A percentile compares a stretch with the other conserved stretches of the same genome.
Conservation (phyloP, 1,140 invertebrate species). For the Eulimnadia texana region DNA sequence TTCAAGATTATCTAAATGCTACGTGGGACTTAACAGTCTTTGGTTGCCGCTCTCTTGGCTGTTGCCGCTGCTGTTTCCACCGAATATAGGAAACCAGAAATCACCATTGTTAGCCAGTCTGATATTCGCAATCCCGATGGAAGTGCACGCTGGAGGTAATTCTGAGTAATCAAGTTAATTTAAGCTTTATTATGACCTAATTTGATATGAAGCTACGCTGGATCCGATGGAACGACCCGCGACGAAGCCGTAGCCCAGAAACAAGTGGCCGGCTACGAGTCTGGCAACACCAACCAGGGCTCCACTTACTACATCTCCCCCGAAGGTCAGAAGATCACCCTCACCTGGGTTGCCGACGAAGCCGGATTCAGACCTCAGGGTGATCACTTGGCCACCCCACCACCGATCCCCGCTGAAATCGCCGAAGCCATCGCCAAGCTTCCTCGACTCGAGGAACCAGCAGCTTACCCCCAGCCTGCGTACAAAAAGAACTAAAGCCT, state of each 20-base stretch:
- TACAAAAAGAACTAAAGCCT: too few species aligned
- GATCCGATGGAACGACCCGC: background rate
- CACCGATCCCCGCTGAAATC: slow-evolving; percentile 12
- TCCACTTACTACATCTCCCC: slow-evolving; percentile 12
- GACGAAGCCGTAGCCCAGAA: background rate
- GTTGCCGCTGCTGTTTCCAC: too few species aligned
- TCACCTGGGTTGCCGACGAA: slow-evolving; percentile 18
- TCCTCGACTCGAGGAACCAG: background rate
- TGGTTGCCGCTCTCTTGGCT: too few species aligned
- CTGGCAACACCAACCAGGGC: slow-evolving; percentile 1
- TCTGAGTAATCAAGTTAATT: too few species aligned
- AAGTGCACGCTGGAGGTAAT: too few species aligned
- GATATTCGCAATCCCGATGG: too few species aligned
- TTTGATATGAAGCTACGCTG: background rate
- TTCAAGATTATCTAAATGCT: too few species aligned
- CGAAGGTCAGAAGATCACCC: slow-evolving; percentile 14
- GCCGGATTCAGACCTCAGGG: slow-evolving; percentile 19
- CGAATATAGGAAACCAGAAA: too few species aligned
- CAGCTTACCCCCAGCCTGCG: too few species aligned
- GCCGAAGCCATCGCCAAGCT: background rate
- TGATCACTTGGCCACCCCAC: slow-evolving; percentile 18
- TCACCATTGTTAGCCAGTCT: too few species aligned
- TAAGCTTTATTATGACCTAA: too few species aligned
- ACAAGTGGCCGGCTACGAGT: background rate
- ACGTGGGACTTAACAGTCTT: too few species aligned